These are phyloP conservation scores for Cricetomys ansorgei DNA, from an alignment of 2,113 vertebrate species.

Conservation along the genomic window DNA sequence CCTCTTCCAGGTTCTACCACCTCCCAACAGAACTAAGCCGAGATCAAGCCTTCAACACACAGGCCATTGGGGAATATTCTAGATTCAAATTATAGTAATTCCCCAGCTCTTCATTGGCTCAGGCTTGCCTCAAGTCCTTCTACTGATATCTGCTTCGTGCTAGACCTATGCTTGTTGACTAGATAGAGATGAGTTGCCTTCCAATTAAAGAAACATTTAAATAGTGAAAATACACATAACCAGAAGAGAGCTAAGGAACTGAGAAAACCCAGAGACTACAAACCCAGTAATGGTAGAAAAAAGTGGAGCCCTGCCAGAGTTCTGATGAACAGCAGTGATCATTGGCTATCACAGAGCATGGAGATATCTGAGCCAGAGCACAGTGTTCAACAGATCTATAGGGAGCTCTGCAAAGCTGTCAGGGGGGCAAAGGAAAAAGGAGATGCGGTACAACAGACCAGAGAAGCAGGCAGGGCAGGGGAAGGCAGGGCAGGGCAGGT, in stretches of 20 bases:
- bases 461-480: not conserved
- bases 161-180: constrained; percentile 1
- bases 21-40: not conserved
- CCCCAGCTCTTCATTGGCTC: not conserved
- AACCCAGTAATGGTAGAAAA: not conserved
- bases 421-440: not conserved
- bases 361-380: not conserved
- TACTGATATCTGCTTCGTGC: not conserved
- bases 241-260: not conserved
- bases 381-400: not conserved
- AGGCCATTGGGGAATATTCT: not conserved
- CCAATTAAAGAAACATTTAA: constrained; percentile 8
- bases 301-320: constrained; percentile 12
- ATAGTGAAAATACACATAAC: constrained; percentile 12
- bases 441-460: not conserved
- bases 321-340: not conserved
- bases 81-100: not conserved
- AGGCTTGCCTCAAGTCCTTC: not conserved
- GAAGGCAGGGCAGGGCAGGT: not conserved
- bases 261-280: constrained; percentile 37
- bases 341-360: not conserved
- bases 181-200: not conserved
- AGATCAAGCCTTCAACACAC: not conserved
- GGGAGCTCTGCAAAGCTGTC: not conserved
- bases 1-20: not conserved